Evolutionary conservation across 2,888 invertebrate species (phyloP), one percentile per base, ranked within the genome.

Genomic region (Ecdyonurus torrentis): DNA sequence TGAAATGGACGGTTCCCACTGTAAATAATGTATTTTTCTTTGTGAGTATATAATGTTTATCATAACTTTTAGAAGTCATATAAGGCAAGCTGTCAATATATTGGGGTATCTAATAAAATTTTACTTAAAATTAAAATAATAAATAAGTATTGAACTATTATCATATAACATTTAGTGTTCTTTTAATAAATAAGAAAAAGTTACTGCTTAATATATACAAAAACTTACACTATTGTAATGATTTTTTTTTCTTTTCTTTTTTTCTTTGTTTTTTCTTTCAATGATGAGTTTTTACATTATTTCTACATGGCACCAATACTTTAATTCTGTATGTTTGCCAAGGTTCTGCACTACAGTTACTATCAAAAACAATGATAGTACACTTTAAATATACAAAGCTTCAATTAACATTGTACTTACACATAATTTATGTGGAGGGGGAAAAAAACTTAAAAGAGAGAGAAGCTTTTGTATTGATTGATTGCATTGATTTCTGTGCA

Each of bases 1-100:
- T 65, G 64, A 66, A 66, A 65, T 66, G 66, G 66, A 66, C 66
- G 66, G 66, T 65, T 65, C 65, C 65, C 66, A 65, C 63, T 64
- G 64, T 61, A 62, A 60, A 61, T 64, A 37, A 37, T 37, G 5
- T 37, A 10, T 37, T 37, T 37, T 37, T 61, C 53, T 61, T 61
- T 64, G 61, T 62, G 65, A 66, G 66, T 66, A 64, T 62, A 65
- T n/a, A n/a, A n/a, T n/a, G n/a, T n/a, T n/a, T n/a, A n/a, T n/a
- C n/a, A n/a, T n/a, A n/a, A n/a, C n/a, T n/a, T n/a, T n/a, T n/a
- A n/a, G n/a, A n/a, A n/a, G n/a, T n/a, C n/a, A n/a, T n/a, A n/a
- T 66, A 66, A 65, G 65, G 65, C 66, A 66, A 65, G 64, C 65
- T 65, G 66, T 64, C 64, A 63, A 63, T 66, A 63, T 61, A 55